Evolutionary conservation across 2,797 vertebrate species (phyloP).

Genomic region (Aplochiton taeniatus): DNA sequence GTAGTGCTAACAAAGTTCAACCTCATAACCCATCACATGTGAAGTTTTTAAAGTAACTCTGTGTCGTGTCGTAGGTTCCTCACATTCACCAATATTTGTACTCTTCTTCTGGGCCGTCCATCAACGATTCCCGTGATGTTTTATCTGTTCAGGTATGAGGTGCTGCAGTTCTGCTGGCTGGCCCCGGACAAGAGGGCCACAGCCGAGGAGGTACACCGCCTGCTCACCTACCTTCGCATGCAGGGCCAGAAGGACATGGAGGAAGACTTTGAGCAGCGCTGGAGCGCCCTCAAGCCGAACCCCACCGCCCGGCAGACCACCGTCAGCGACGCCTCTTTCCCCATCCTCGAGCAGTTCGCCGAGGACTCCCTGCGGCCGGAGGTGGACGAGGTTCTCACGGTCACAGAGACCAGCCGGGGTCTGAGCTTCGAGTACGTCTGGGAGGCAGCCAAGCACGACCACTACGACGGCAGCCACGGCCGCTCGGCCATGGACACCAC

Average conservation of each 20-base stretch:
- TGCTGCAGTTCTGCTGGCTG: constrained; percentile 97
- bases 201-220: constrained; percentile 92
- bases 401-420: constrained; percentile 96
- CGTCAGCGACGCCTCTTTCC: constrained; percentile 86
- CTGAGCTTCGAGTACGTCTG: constrained; percentile 98
- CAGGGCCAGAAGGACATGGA: constrained; percentile 93
- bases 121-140: neutral
- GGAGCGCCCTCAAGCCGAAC: constrained; percentile 93
- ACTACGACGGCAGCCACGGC: constrained; percentile 82
- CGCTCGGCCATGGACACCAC: constrained; percentile 80
- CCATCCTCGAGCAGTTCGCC: constrained; percentile 90
- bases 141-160: constrained; percentile 84
- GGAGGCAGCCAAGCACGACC: constrained; percentile 95
- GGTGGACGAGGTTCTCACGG: constrained; percentile 95
- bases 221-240: constrained; percentile 94
- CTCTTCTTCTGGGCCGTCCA: too few relatives aligned
- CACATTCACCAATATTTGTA: too few relatives aligned
- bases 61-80: too few relatives aligned
- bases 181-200: constrained; percentile 90
- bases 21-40: too few relatives aligned
- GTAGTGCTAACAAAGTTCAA: neutral
- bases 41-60: too few relatives aligned
- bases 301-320: constrained; percentile 79
- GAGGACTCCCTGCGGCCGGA: constrained; percentile 88
- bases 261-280: constrained; percentile 94